phyloP scores from a whole-genome alignment of 2,888 invertebrate species.

The Galerucella nymphaeae region DNA sequence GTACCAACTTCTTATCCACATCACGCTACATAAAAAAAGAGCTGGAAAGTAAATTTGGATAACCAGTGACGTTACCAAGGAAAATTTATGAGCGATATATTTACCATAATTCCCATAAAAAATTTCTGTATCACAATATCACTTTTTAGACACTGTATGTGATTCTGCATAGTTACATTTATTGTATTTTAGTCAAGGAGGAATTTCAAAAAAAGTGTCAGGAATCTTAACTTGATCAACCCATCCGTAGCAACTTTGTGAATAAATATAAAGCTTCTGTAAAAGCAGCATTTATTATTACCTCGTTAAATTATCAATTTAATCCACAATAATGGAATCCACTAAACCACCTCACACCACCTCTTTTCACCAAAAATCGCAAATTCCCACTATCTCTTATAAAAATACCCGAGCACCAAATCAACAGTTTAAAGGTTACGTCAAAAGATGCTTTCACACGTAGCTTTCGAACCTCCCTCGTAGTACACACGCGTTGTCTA shows the following conservation, averaged over 20 bases:
- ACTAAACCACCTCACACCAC: background rate
- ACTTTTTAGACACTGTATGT: too few relatives aligned
- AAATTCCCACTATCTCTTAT: background rate
- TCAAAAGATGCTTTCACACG: background rate
- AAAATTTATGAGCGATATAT: background rate
- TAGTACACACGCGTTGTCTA: conserved; percentile 22
- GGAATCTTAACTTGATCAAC: too few relatives aligned
- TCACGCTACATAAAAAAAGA: background rate
- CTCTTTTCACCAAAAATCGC: background rate
- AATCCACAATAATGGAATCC: background rate
- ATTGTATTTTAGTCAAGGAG: too few relatives aligned
- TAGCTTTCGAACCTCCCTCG: conserved; percentile 6
- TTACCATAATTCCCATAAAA: too few relatives aligned
- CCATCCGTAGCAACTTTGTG: too few relatives aligned
- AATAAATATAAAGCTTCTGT: background rate
- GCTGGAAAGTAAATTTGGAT: background rate
- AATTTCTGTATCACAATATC: too few relatives aligned
- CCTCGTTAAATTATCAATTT: background rate
- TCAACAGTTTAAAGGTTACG: conserved; percentile 28
- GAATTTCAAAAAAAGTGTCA: too few relatives aligned
- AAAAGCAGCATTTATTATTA: background rate
- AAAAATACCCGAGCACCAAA: background rate
- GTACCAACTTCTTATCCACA: background rate
- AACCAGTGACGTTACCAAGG: background rate
- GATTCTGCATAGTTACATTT: too few relatives aligned